Conservation (phyloP, 92 coral and sea anemone genomes). For the Siderastrea siderea region DNA sequence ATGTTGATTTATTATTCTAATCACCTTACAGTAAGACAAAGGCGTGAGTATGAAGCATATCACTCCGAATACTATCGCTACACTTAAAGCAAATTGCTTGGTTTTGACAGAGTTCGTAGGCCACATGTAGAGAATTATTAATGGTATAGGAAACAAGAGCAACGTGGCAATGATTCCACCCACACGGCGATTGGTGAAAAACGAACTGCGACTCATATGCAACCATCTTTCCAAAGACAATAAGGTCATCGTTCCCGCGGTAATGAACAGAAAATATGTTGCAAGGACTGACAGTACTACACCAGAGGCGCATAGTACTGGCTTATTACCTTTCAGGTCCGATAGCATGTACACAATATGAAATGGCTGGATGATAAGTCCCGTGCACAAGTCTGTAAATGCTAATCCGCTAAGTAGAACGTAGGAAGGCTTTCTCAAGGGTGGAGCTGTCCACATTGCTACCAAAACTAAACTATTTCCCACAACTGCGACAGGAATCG, state of each 20-base stretch:
- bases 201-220: slow-evolving; percentile 2
- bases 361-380: background rate
- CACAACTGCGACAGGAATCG: no score
- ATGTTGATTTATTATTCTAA: background rate
- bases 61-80: background rate
- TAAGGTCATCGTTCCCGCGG: background rate
- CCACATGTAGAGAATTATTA: background rate
- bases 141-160: background rate
- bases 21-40: background rate
- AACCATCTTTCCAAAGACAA: background rate
- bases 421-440: background rate
- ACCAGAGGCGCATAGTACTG: background rate
- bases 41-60: background rate
- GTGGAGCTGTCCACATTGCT: background rate
- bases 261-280: background rate
- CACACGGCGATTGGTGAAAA: background rate
- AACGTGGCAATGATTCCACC: background rate
- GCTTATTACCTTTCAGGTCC: background rate
- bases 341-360: background rate
- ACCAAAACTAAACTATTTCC: background rate
- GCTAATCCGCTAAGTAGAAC: background rate
- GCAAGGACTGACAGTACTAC: background rate
- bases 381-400: background rate
- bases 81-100: background rate
- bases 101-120: background rate